Evolutionary conservation across 2,113 vertebrate genomes (phyloP), one percentile per base, ranked within the genome.

Genomic region (Acrocephalus kingi): DNA sequence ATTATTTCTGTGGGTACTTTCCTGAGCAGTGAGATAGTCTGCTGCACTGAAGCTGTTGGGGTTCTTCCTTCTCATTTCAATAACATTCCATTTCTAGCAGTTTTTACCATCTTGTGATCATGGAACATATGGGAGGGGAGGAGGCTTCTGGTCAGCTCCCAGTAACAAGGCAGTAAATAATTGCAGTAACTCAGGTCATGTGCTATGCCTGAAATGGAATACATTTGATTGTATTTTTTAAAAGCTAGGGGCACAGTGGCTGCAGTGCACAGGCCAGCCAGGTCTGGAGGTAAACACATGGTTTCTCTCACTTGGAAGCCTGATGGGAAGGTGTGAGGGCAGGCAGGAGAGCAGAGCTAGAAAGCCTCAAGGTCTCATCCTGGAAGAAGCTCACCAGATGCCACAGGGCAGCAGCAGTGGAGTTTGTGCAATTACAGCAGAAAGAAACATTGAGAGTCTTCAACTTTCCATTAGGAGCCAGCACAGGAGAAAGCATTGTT

Each of bases 261-360:
- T 88, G n/a, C 25, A 76, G 64, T 22, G 33, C 17, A 3, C 7
- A 16, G 27, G 23, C 28, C 45, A 79, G 21, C 4, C 27, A 21
- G 58, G 33, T 55, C 23, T 87, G 45, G 33, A 76, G 24, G 66
- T 4, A 56, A n/a, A 27, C 30, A 21, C 9, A 1, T 2, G 6
- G 22, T 18, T 63, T 58, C 19, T 28, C 27, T 25, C 13, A 8
- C 4, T 17, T 39, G 77, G 45, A 71, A 43, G 3, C 35, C 6
- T 37, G 30, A n/a, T 10, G 4, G 30, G 20, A 62, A 80, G 33
- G 24, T 69, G 23, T 7, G 49, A 72, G 69, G 15, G 12, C 7
- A 4, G 13, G 15, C 1, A 1, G n/a, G 51, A 62, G 15, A n/a
- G 11, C 0, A 3, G 31, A 28, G 8, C 8, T 33, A 18, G 24